Conservation (phyloP, 1,140 invertebrate genomes). For the Brachionus sp. region DNA sequence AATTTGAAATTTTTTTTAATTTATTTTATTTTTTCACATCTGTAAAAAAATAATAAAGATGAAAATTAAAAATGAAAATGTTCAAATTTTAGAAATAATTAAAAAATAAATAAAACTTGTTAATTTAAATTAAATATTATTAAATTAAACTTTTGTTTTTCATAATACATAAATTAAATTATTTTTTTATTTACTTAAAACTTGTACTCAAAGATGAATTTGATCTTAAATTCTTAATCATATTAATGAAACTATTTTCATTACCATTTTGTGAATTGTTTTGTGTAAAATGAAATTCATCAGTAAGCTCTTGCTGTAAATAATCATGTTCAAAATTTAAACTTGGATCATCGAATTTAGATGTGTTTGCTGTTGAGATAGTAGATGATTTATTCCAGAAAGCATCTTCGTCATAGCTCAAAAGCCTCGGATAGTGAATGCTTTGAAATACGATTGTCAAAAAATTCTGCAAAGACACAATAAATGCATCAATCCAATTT, state of each 20-base stretch:
- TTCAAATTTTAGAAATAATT: too few relatives aligned
- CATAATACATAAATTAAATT: too few relatives aligned
- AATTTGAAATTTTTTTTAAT: too few relatives aligned
- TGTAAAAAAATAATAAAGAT: too few relatives aligned
- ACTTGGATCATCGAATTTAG: neutral
- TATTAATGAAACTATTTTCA: slow-evolving; percentile 25
- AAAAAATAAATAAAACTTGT: too few relatives aligned
- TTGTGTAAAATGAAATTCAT: slow-evolving; percentile 26
- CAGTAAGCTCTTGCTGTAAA: slow-evolving; percentile 34
- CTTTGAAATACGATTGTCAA: slow-evolving; percentile 73
- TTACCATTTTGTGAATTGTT: neutral
- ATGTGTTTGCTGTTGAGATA: neutral
- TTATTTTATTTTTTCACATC: too few relatives aligned
- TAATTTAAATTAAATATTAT: too few relatives aligned
- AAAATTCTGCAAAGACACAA: slow-evolving; percentile 88
- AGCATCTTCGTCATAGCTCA: slow-evolving; percentile 37
- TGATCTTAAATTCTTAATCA: slow-evolving; percentile 27
- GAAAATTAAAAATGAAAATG: too few relatives aligned
- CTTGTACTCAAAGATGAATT: neutral
- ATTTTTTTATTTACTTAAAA: neutral
- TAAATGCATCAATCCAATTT: slow-evolving; percentile 88
- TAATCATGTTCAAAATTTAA: slow-evolving; percentile 30
- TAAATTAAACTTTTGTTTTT: too few relatives aligned
- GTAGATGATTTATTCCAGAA: slow-evolving; percentile 2
- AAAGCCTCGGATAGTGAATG: slow-evolving; percentile 58